phyloP scores from a whole-genome alignment of 1,140 invertebrate genomes.

The Leptinotarsa defecta region DNA sequence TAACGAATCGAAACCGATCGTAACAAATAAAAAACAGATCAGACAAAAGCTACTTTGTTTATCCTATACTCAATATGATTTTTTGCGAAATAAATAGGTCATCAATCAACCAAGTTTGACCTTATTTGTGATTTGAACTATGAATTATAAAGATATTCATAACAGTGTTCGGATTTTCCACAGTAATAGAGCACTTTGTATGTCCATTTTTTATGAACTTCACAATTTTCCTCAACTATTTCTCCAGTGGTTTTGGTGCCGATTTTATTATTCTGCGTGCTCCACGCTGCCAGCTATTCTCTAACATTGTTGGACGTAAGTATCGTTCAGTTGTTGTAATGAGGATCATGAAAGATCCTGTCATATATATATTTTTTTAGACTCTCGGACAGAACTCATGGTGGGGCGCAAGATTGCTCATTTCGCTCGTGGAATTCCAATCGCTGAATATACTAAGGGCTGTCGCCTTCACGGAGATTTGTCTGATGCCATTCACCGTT shows the following conservation, averaged over 20 bases:
- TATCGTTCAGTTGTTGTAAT: constrained; percentile 49
- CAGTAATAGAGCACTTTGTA: too few relatives aligned
- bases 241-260: constrained; percentile 81
- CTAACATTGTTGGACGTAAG: constrained; percentile 88
- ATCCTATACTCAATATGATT: too few relatives aligned
- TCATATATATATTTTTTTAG: constrained; percentile 61
- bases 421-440: constrained; percentile 85
- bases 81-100: too few relatives aligned
- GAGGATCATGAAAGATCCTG: too few relatives aligned
- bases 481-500: constrained; percentile 86
- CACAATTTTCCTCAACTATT: constrained; percentile 18
- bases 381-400: constrained; percentile 84
- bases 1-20: too few relatives aligned
- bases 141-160: too few relatives aligned
- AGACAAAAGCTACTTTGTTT: too few relatives aligned
- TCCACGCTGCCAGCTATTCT: constrained; percentile 90
- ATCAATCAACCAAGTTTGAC: too few relatives aligned
- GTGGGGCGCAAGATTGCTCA: constrained; percentile 83
- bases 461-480: constrained; percentile 88
- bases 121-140: too few relatives aligned
- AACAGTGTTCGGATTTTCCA: too few relatives aligned
- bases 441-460: constrained; percentile 84
- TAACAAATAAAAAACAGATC: too few relatives aligned
- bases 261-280: constrained; percentile 84
- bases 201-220: background rate